Evolutionary conservation across 2,888 invertebrate genomes (phyloP).

Genomic region (Philopedon plagiatum): DNA sequence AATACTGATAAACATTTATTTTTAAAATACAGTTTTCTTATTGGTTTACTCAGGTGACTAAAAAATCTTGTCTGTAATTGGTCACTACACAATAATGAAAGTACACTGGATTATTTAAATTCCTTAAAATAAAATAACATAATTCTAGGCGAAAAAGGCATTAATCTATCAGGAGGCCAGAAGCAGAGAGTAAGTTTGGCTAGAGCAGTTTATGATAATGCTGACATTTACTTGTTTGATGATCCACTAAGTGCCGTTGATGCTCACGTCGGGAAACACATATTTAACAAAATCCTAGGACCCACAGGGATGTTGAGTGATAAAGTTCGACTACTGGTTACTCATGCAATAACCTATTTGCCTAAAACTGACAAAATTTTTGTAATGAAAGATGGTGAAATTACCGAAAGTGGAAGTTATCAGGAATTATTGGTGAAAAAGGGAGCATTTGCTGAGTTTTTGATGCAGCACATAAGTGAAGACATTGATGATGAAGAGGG

Average conservation of each 20-base stretch:
- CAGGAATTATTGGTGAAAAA: constrained; percentile 66
- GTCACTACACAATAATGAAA: too few species aligned
- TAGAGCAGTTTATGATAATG: constrained; percentile 88
- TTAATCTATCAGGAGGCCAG: constrained; percentile 86
- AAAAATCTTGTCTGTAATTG: too few species aligned
- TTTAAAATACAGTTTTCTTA: too few species aligned
- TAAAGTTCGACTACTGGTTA: constrained; percentile 71
- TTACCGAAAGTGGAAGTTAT: constrained; percentile 70
- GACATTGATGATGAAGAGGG: constrained; percentile 63
- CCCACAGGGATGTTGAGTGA: constrained; percentile 64
- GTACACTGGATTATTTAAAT: too few species aligned
- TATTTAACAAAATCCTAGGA: constrained; percentile 79
- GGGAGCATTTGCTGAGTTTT: constrained; percentile 62
- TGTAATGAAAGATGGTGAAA: constrained; percentile 69
- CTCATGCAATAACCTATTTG: constrained; percentile 73
- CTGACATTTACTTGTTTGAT: constrained; percentile 92
- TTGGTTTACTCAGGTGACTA: too few species aligned
- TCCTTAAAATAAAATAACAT: too few species aligned
- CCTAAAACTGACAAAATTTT: constrained; percentile 72
- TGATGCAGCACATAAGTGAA: constrained; percentile 55
- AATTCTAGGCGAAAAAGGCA: constrained; percentile 75
- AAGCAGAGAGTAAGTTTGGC: constrained; percentile 92
- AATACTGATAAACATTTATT: too few species aligned
- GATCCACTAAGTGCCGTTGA: constrained; percentile 97
- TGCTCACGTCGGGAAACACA: constrained; percentile 98